Conservation (phyloP, 2,113 vertebrate species). For the Grammomys dolichurus region DNA sequence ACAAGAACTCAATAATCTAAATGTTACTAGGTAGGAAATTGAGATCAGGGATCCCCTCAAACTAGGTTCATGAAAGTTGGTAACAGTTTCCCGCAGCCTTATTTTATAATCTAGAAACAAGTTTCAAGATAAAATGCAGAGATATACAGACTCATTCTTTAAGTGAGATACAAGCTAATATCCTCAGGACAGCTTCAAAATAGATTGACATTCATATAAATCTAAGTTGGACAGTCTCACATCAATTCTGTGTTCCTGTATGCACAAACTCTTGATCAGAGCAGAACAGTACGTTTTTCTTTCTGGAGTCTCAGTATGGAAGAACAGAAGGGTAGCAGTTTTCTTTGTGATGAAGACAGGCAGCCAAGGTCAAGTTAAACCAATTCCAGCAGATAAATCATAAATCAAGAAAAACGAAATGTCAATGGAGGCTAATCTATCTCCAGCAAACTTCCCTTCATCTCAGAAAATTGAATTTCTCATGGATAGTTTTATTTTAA, state of each 20-base stretch:
- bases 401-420: slow-evolving; percentile 45
- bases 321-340: not conserved
- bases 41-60: not conserved
- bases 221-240: not conserved
- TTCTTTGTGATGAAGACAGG: slow-evolving; percentile 50
- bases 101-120: not conserved
- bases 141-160: not conserved
- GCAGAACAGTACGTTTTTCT: slow-evolving; percentile 22
- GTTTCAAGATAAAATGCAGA: not conserved
- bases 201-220: not conserved
- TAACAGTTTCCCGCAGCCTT: not conserved
- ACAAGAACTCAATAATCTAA: not conserved
- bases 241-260: slow-evolving; percentile 2
- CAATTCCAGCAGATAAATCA: slow-evolving; percentile 64
- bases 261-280: slow-evolving; percentile 54
- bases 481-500: not conserved
- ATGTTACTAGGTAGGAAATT: not conserved
- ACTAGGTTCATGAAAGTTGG: not conserved
- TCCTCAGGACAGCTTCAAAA: not conserved
- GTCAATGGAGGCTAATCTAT: rapidly evolving
- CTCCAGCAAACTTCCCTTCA: not conserved
- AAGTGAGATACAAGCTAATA: not conserved
- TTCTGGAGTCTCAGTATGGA: slow-evolving; percentile 44
- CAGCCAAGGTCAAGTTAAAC: slow-evolving; percentile 57
- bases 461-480: not conserved